phyloP scores from a whole-genome alignment of 2,113 vertebrate genomes.

The Morone saxatilis region DNA sequence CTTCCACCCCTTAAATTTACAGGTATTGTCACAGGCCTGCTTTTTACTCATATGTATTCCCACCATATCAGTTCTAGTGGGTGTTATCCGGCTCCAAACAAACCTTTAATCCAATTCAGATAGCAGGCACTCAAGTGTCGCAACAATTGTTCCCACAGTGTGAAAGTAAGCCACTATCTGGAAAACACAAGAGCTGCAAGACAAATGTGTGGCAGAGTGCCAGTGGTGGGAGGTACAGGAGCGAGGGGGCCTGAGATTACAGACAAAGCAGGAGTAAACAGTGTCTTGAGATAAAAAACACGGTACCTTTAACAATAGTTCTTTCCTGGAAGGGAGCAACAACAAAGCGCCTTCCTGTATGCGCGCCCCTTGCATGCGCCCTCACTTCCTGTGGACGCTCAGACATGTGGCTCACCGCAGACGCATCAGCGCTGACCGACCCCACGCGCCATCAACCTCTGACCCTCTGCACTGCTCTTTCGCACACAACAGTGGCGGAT shows the following conservation, averaged over 20 bases:
- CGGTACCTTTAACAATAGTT: slow-evolving; percentile 82
- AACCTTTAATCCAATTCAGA: slow-evolving; percentile 77
- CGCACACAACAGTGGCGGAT: slow-evolving; percentile 29
- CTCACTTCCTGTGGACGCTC: slow-evolving; percentile 81
- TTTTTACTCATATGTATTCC: slow-evolving; percentile 58
- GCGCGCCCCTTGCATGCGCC: slow-evolving; percentile 80
- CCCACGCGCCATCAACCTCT: slow-evolving; percentile 46
- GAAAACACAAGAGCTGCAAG: slow-evolving; percentile 74
- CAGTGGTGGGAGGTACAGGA: slow-evolving; percentile 66
- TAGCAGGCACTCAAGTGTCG: slow-evolving; percentile 76
- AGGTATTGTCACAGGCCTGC: slow-evolving; percentile 45
- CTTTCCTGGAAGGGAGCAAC: slow-evolving; percentile 82
- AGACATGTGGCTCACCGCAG: slow-evolving; percentile 77
- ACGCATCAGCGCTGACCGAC: slow-evolving; percentile 33
- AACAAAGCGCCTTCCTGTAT: slow-evolving; percentile 84
- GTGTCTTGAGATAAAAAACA: slow-evolving; percentile 75
- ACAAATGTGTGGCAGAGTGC: slow-evolving; percentile 77
- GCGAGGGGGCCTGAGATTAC: slow-evolving; percentile 72
- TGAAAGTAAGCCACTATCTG: slow-evolving; percentile 76
- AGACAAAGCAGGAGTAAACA: slow-evolving; percentile 80
- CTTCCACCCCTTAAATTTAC: slow-evolving; percentile 14
- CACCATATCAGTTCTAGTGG: slow-evolving; percentile 63
- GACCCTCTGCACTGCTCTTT: slow-evolving; percentile 40
- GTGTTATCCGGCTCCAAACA: slow-evolving; percentile 69
- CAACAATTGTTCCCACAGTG: slow-evolving; percentile 80